Base-by-base conservation (phyloP, 2,888 invertebrate species). In the Minunthozetes semirufus region DNA sequence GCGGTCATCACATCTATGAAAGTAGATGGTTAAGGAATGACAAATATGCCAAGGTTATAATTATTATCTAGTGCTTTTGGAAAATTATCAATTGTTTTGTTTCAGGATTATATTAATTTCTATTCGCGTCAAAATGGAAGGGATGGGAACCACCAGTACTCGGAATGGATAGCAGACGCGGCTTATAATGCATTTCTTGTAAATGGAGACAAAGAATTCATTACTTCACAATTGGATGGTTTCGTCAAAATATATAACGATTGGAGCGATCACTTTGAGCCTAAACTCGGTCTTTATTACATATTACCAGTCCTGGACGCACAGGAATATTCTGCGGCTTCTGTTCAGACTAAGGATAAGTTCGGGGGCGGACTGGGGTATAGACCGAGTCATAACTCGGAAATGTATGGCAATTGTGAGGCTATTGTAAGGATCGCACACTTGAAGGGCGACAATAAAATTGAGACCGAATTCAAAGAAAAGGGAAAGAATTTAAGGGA, bases 331-430 rank as follows among this genome's bases (percentile, higher is more conserved):
- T 63, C 63, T 6, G 63, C 63, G 13, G 33, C 63, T 5, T 63
- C 63, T n/a, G 63, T 63, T 5, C 63, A 63, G n/a, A 63, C 63
- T 8, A 63, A 38, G n/a, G 63, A 63, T 11, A 8, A 29, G 38
- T 63, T 63, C 15, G 38, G n/a, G 9, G 63, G 63, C 8, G 63
- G 63, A 3, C 13, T 33, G 4, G 63, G 63, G 0, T 63, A 63
- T 38, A 63, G 63, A 63, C 63, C 63, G 27, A 38, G 38, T 38
- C 63, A 63, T 38, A 63, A 63, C 38, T 63, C 63, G 19, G 63
- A 63, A 63, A 63, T 63, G 63, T 63, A 33, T 63, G 63, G n/a
- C 5, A 63, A 63, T n/a, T 5, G 27, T 13, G 19, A 38, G 19
- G 33, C 63, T 1, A 38, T 63, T 15, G 38, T 17, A n/a, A n/a